A percentile compares a stretch with the other conserved stretches of the same genome.
phyloP scores from a whole-genome alignment of 2,797 vertebrate species.

The Sebastiscus albofasciatus region DNA sequence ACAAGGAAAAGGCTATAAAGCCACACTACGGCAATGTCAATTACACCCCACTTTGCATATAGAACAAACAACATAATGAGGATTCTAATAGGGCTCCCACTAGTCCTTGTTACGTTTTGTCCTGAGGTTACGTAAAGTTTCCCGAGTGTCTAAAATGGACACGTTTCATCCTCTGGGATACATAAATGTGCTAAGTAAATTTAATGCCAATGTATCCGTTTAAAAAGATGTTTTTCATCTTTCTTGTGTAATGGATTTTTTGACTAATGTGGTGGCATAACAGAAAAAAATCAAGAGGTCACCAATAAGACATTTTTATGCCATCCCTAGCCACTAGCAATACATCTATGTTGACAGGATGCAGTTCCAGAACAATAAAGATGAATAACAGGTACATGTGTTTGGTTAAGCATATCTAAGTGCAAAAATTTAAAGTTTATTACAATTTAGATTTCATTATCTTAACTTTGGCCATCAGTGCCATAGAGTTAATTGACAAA shows the following conservation, averaged over 20 bases:
- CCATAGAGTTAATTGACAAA: not conserved
- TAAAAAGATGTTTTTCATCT: not conserved
- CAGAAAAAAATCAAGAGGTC: not conserved
- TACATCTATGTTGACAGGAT: not conserved
- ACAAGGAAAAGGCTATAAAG: not conserved
- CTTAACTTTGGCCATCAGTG: not conserved
- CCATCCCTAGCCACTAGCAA: not conserved
- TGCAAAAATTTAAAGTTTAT: too few relatives aligned
- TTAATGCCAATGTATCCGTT: not conserved
- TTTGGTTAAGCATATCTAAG: not conserved
- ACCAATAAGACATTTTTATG: not conserved
- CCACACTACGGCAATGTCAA: not conserved
- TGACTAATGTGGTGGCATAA: not conserved
- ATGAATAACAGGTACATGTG: not conserved
- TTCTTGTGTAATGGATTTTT: not conserved
- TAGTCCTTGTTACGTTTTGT: not conserved
- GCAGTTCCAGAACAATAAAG: not conserved
- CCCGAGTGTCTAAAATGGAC: not conserved
- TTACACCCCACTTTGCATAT: not conserved
- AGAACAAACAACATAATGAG: not conserved
- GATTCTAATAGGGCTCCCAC: not conserved
- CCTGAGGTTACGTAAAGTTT: not conserved
- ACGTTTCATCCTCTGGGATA: not conserved
- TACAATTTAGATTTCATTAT: too few relatives aligned
- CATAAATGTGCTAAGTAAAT: not conserved